Base-by-base conservation (phyloP, 1,140 invertebrate genomes). In the Sesamia nonagrioides region DNA sequence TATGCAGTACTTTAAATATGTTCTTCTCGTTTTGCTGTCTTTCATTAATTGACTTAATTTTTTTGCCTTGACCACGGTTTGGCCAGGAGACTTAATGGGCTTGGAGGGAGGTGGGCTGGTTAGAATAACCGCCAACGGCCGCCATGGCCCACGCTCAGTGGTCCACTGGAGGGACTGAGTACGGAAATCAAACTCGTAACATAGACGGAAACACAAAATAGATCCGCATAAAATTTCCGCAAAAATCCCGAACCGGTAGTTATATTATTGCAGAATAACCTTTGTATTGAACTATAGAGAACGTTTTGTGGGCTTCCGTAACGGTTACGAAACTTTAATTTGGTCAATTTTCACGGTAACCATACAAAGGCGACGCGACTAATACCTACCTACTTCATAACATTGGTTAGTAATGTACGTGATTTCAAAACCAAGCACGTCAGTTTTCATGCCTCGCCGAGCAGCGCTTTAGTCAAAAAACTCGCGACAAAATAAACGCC, bases 321-420 rank as follows among this genome's bases (percentile, higher is more conserved):
- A 74, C 80, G 75, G 76, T 78, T 78, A 69, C 68, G 76, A 71
- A 78, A 78, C 52, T 60, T 78, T 71, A 71, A 78, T 78, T 78
- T 60, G 76, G 63, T 21, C 76, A 60, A 78, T 78, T 78, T 71
- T 61, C 66, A 78, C 76, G 76, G 76, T 58, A 60, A 78, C 18
- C 76, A 71, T 60, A 78, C 76, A 78, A 78, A 60, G 40, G 76
- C 48, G 48, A 60, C 66, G 66, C 15, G 52, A 56, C 63, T 21
- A 40, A 17, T 71, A 17, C 27, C 27, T 27, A 27, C 27, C 27
- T 27, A 27, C 63, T 13, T 78, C 76, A 78, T 69, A 77, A 77
- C 35, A 77, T 18, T 40, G 17, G 45, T 27, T 71, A 21, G 48
- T 17, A 15, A 50, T 13, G 76, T 71, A 78, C 76, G 76, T 78